Evolutionary conservation across 2,797 vertebrate species (phyloP).

Genomic region (Anguilla obscura): DNA sequence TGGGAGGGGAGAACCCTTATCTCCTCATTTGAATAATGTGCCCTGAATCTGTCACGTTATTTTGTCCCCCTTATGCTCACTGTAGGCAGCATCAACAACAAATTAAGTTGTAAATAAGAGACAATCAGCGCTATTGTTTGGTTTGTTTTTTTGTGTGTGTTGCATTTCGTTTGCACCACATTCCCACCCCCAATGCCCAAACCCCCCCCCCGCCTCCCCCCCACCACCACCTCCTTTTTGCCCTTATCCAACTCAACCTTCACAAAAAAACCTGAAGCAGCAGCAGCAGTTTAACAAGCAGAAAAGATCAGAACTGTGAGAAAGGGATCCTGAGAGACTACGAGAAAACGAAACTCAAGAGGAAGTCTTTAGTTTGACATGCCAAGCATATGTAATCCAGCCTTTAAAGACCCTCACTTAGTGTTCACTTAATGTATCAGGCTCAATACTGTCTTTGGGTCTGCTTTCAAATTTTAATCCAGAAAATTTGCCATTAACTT

Average conservation of each 20-base stretch:
- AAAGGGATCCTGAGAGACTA: neutral
- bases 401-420: neutral
- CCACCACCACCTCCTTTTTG: conserved; percentile 61
- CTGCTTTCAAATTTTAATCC: neutral
- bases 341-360: neutral
- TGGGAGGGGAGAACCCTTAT: conserved; percentile 88
- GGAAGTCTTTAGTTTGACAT: neutral
- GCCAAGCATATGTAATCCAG: neutral
- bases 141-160: conserved; percentile 58
- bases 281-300: conserved; percentile 28
- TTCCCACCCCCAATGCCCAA: conserved; percentile 50
- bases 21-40: conserved; percentile 98
- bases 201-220: conserved; percentile 44
- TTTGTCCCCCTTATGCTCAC: conserved; percentile 86
- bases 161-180: conserved; percentile 52
- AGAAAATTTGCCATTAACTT: neutral
- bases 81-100: conserved; percentile 77
- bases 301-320: neutral
- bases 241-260: conserved; percentile 47
- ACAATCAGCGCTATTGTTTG: conserved; percentile 82
- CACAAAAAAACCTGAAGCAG: neutral
- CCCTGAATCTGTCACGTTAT: conserved; percentile 96
- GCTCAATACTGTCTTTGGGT: neutral
- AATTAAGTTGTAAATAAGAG: conserved; percentile 79
- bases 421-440: neutral